Evolutionary conservation across 2,797 vertebrate species (phyloP).

Genomic region (Cercopithecus diana): DNA sequence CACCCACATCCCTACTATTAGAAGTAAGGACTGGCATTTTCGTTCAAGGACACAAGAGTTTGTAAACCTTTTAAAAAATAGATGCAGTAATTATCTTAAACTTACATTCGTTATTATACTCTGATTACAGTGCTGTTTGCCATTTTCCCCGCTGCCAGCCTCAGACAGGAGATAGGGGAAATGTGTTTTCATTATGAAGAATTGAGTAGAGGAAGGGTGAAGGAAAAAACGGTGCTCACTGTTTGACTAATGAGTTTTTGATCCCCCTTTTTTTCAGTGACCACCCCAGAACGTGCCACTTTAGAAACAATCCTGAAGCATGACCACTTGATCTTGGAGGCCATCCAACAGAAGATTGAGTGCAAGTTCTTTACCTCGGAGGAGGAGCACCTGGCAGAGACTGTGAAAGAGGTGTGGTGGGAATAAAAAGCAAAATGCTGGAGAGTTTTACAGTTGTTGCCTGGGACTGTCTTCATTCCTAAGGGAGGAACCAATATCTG

Average conservation of each 20-base stretch:
- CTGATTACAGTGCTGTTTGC: neutral
- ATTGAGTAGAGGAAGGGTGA: neutral
- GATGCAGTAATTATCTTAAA: neutral
- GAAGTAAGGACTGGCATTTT: neutral
- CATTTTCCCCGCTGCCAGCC: neutral
- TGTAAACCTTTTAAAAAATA: neutral
- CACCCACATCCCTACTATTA: neutral
- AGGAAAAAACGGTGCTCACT: neutral
- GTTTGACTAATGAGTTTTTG: conserved; percentile 18
- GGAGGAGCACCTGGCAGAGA: conserved; percentile 71
- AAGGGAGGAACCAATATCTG: neutral
- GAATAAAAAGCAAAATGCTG: neutral
- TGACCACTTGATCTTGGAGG: conserved; percentile 79
- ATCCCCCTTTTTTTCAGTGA: conserved; percentile 76
- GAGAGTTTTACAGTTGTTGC: neutral
- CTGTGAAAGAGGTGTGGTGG: conserved; percentile 81
- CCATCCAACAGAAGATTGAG: conserved; percentile 66
- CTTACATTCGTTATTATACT: neutral
- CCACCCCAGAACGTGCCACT: conserved; percentile 72
- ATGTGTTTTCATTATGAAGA: neutral
- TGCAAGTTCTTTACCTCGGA: conserved; percentile 21
- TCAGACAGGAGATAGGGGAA: neutral
- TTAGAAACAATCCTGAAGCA: conserved; percentile 81
- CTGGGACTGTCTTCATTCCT: neutral
- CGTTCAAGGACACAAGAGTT: neutral